phyloP scores from a whole-genome alignment of 2,888 invertebrate species.

The Strigamia crassipes region DNA sequence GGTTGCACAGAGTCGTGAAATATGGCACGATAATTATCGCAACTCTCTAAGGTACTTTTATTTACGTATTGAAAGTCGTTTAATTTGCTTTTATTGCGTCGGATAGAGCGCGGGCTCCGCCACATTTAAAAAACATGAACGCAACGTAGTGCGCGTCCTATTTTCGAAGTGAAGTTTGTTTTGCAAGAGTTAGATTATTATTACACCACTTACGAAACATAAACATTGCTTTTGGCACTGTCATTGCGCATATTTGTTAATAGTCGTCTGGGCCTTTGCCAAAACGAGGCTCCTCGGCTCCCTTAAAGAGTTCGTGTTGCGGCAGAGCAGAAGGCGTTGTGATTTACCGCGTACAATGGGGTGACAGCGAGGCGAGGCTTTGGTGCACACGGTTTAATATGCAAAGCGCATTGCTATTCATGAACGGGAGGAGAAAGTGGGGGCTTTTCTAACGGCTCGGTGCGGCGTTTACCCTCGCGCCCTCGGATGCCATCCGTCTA shows the following conservation, averaged over 20 bases:
- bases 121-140: too few species aligned
- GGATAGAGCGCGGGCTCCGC: too few species aligned
- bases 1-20: not conserved
- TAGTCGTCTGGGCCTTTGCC: not conserved
- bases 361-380: not conserved
- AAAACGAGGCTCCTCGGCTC: not conserved
- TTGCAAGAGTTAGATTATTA: not conserved
- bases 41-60: not conserved
- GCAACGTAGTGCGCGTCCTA: too few species aligned
- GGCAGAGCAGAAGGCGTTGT: not conserved
- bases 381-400: constrained; percentile 1
- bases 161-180: too few species aligned
- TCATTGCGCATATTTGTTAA: not conserved
- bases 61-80: not conserved
- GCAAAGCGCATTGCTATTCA: constrained; percentile 31
- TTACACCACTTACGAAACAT: not conserved
- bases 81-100: too few species aligned
- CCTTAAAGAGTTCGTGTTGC: not conserved
- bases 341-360: constrained; percentile 13
- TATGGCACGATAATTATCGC: not conserved
- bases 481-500: constrained; percentile 33
- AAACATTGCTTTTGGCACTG: not conserved
- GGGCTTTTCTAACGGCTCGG: not conserved
- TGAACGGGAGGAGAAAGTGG: not conserved
- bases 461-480: constrained; percentile 21